Base-by-base conservation (phyloP, 2,797 vertebrate genomes). In the Enteromius viviparus region DNA sequence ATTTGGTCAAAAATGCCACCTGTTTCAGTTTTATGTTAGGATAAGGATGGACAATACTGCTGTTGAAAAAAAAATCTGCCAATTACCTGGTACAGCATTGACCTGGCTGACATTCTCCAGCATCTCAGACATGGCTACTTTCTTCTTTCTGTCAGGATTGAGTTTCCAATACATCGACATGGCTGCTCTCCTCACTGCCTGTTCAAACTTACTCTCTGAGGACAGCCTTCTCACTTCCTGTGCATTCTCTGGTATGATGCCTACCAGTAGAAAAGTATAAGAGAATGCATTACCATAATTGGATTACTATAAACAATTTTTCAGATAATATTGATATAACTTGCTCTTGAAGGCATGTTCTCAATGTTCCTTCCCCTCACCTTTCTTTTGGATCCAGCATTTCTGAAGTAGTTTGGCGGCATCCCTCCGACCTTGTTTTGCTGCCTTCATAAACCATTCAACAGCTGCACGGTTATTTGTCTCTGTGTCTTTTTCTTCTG, bases 81-180 rank as follows among this genome's bases (percentile, higher is more conserved):
- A 23, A 79, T 78, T 90, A 94, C 94, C 93, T 77, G 71, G 89
- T 60, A 92, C 92, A 76, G 90, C 76, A 21, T 96, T 94, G 91
- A 98, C 96, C 87, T 98, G 96, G 34, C 92, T 92, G 53, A 97
- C 96, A 4, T 99, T 99, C 89, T 96, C 96, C 89, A 99, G 91
- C 85, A 99, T 94, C 92, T 99, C 98, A 1, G 96, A 92, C 90
- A 98, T 92, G 0, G 95, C 94, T 83, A 99, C 92, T 81, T 96
- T 96, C 65, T 95, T 93, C 92, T 99, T 98, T 92, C 95, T 95
- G 84, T 96, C 95, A 0, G 98, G 98, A 88, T 99, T 99, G 77
- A 99, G 96, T 89, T 95, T 97, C 96, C 96, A 97, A 88, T 98
- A 99, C 97, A 99, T 99, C 92, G 96, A 95, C 90, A 97, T 95